Conservation (phyloP, 2,888 invertebrate species). For the Sinopyrophorus schimmeli region DNA sequence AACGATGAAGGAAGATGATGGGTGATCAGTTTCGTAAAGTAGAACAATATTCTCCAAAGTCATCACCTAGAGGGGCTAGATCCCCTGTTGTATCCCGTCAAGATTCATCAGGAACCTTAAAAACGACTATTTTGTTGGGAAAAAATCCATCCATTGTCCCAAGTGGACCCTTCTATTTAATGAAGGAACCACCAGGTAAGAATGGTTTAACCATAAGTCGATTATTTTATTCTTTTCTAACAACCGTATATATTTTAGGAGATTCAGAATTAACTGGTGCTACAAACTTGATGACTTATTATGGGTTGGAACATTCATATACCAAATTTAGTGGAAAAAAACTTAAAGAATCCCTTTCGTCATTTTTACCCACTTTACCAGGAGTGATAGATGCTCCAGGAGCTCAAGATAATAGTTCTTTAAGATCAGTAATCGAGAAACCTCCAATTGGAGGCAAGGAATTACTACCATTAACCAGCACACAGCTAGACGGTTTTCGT, state of each 20-base stretch:
- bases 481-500: conserved; percentile 90
- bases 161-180: conserved; percentile 96
- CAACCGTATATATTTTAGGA: conserved; percentile 60
- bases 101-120: conserved; percentile 95
- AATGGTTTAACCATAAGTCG: no score
- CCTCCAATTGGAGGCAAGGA: conserved; percentile 93
- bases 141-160: conserved; percentile 97
- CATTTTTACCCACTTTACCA: conserved; percentile 92
- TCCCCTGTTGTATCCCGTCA: conserved; percentile 95
- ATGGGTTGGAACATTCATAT: conserved; percentile 95
- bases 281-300: conserved; percentile 94
- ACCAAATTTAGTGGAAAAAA: conserved; percentile 98
- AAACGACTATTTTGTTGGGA: conserved; percentile 95
- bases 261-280: conserved; percentile 94
- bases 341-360: conserved; percentile 91
- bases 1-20: conserved; percentile 75
- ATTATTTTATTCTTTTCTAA: conserved; percentile 6
- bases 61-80: conserved; percentile 89
- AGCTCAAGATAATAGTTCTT: conserved; percentile 81
- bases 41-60: conserved; percentile 94
- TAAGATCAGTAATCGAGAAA: conserved; percentile 93
- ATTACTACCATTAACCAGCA: conserved; percentile 79
- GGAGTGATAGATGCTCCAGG: conserved; percentile 95
- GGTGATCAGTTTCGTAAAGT: conserved; percentile 90
- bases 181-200: conserved; percentile 92